These are phyloP conservation scores for Condylura cristata DNA, from an alignment of 2,113 vertebrate species.

Conservation along the genomic window DNA sequence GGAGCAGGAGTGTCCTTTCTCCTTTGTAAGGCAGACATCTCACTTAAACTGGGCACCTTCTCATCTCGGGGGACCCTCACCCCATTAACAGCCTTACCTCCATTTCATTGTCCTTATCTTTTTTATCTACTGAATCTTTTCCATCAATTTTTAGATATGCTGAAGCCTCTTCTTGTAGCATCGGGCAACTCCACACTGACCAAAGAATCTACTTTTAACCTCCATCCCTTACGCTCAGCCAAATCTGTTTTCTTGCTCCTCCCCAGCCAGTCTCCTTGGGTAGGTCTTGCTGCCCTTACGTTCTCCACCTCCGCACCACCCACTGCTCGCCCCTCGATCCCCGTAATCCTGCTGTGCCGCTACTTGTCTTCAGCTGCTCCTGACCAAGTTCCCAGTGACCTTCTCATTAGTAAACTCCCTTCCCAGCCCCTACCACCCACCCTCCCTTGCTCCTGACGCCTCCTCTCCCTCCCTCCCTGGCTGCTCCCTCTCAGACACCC, in stretches of 20 bases:
- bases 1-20: not conserved
- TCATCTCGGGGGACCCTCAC: too few species aligned
- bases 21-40: not conserved
- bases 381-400: not conserved
- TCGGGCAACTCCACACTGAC: too few species aligned
- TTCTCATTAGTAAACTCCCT: not conserved
- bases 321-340: not conserved
- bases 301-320: not conserved
- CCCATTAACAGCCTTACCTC: not conserved
- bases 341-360: not conserved
- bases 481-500: not conserved
- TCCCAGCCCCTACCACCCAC: not conserved
- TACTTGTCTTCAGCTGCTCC: too few species aligned
- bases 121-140: not conserved
- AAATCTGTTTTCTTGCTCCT: not conserved
- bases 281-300: not conserved
- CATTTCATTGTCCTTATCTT: not conserved
- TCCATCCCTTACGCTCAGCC: rapidly evolving
- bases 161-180: not conserved
- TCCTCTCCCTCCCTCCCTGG: not conserved
- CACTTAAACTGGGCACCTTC: not conserved
- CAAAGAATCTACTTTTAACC: too few species aligned
- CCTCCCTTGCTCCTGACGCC: rapidly evolving
- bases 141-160: not conserved
- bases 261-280: not conserved